Evolutionary conservation across 1,140 invertebrate genomes (phyloP).

Genomic region (Archivesica marissinica): DNA sequence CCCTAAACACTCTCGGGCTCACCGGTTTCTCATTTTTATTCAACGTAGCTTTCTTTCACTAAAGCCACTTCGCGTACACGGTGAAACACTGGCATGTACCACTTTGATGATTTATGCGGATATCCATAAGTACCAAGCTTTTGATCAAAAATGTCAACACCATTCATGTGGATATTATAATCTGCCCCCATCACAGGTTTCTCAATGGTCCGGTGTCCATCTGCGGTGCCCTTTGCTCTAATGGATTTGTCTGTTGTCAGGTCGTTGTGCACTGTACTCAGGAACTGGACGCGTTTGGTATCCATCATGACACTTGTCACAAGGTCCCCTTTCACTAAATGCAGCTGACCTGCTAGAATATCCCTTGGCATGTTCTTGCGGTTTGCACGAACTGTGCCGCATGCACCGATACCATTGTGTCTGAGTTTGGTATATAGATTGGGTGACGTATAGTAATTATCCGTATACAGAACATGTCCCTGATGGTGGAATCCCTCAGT

Average conservation of each 20-base stretch:
- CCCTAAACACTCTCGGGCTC: not conserved
- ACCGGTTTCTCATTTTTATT: not conserved
- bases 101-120: not conserved
- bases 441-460: constrained; percentile 20
- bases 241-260: not conserved
- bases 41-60: not conserved
- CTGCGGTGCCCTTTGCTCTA: not conserved
- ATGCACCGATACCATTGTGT: not conserved
- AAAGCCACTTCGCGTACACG: constrained; percentile 12
- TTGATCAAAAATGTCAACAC: constrained; percentile 54
- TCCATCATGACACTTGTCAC: constrained; percentile 32
- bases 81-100: constrained; percentile 38
- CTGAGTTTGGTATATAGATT: not conserved
- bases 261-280: constrained; percentile 18
- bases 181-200: not conserved
- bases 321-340: constrained; percentile 8
- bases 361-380: not conserved
- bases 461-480: not conserved
- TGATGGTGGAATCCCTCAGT: not conserved
- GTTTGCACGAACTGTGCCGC: not conserved
- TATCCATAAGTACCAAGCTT: not conserved
- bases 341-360: not conserved
- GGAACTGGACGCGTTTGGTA: constrained; percentile 16
- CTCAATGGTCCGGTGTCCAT: not conserved
- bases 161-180: constrained; percentile 14